Base-by-base conservation (phyloP, 2,113 vertebrate genomes). In the Protobothrops mucrosquamatus region DNA sequence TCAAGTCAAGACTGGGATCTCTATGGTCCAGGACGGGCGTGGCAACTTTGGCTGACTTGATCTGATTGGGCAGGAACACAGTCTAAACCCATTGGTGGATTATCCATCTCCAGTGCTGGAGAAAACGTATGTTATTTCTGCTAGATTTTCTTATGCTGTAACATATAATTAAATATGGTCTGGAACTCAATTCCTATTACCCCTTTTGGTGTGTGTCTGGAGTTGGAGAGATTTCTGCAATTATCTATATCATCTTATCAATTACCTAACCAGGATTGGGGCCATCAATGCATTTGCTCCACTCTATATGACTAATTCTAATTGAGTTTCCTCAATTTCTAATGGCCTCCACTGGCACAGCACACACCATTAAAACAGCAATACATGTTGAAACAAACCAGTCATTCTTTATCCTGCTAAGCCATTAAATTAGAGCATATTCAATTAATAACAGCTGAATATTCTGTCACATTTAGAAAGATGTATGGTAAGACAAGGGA, bases 401-500 rank as follows among this genome's bases (percentile, higher is more conserved):
- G 98, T 96, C 94, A 7, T 95, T 96, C 97, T 96, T 96, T 94
- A 95, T 97, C 97, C 96, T 26, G 96, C 97, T 96, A 97, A 98
- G 97, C 97, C 96, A 98, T 97, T 97, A 98, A 98, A 98, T 98
- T 98, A 98, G 97, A 97, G 97, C 97, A 98, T 98, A 98, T 98
- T 98, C 98, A 99, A 99, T 98, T 98, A 99, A 99, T 98, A 98
- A 98, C 97, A 98, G 98, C 98, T 98, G 98, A 98, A 97, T 97
- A 96, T 98, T 98, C 98, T 99, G 98, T 99, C 98, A 98, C 98
- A 97, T 97, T 98, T 98, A 98, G 98, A 98, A 98, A 99, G 98
- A 98, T 97, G 98, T 98, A 99, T 98, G 98, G 98, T 98, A 98
- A 99, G 99, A 99, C 98, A 98, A 99, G 99, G 97, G 97, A 97